Percentiles rank a stretch among this genome's conserved stretches.
These are phyloP conservation scores for Drosophila quadrilineata DNA, from an alignment of 1,140 invertebrate species.

Conservation along the genomic window DNA sequence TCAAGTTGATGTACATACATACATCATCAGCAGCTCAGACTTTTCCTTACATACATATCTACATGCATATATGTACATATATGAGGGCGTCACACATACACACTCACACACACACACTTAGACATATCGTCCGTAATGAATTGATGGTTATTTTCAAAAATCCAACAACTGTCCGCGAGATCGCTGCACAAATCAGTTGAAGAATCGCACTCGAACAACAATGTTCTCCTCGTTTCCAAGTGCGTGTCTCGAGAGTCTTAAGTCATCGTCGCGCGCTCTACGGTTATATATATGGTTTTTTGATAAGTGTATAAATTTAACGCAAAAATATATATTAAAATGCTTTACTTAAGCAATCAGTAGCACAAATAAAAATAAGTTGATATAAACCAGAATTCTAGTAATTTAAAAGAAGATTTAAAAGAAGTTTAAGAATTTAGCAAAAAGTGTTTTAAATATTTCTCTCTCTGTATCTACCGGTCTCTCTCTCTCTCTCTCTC, in stretches of 20 bases:
- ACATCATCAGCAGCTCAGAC: conserved; percentile 35
- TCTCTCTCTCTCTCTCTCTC: too few species aligned
- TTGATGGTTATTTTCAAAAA: conserved; percentile 80
- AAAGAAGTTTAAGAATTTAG: too few species aligned
- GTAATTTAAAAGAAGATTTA: conserved; percentile 1
- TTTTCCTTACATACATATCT: neutral
- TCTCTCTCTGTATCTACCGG: too few species aligned
- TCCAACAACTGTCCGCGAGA: conserved; percentile 80
- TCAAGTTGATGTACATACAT: conserved; percentile 60
- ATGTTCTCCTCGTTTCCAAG: conserved; percentile 51
- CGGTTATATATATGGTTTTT: neutral
- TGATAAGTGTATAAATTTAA: too few species aligned
- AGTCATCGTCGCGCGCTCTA: neutral
- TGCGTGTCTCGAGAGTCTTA: too few species aligned
- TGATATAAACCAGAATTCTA: neutral
- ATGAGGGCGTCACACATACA: conserved; percentile 58
- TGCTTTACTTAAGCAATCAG: too few species aligned
- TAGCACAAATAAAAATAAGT: too few species aligned
- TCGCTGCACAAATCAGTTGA: conserved; percentile 76
- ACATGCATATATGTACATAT: conserved; percentile 4
- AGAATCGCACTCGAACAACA: conserved; percentile 75
- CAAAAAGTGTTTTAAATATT: too few species aligned
- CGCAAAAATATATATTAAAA: too few species aligned
- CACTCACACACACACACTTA: conserved; percentile 7
- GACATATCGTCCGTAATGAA: conserved; percentile 50